Evolutionary conservation across 30 jellyfish, hydroid and myxozoan genomes (phyloP).

Genomic region (Cassiopea xamachana): DNA sequence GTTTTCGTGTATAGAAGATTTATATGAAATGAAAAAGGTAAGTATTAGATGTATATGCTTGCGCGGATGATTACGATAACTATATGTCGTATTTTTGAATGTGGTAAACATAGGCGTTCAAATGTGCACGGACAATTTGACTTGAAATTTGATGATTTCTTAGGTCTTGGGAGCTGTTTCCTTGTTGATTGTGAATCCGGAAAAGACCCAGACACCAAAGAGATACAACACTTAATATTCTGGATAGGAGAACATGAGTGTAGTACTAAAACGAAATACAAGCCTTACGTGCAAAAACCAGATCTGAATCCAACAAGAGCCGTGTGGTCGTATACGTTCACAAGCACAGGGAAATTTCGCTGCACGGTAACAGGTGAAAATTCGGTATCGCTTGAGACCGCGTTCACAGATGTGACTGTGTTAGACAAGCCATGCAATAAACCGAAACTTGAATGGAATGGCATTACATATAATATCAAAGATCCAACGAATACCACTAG

Average conservation of each 20-base stretch:
- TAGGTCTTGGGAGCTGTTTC: constrained; percentile 55
- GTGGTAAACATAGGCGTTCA: too few species aligned
- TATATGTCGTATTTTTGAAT: too few species aligned
- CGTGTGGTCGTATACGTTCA: constrained; percentile 14
- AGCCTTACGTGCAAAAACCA: constrained; percentile 19
- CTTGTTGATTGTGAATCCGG: constrained; percentile 37
- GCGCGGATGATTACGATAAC: too few species aligned
- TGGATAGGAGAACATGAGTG: constrained; percentile 55
- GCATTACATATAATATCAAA: neutral
- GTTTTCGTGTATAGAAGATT: too few species aligned
- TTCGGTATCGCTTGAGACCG: constrained; percentile 55
- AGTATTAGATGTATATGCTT: too few species aligned
- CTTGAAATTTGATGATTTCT: neutral
- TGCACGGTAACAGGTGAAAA: constrained; percentile 65
- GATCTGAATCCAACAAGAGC: constrained; percentile 43
- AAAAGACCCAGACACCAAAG: neutral
- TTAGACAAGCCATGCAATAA: constrained; percentile 72
- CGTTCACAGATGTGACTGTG: constrained; percentile 61
- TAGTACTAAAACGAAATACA: constrained; percentile 21
- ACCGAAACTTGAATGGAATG: constrained; percentile 61
- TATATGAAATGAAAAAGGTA: too few species aligned
- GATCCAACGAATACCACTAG: constrained; percentile 37
- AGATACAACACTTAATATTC: neutral
- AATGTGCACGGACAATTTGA: too few species aligned
- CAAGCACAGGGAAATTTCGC: constrained; percentile 30